Evolutionary conservation across 1,140 invertebrate species (phyloP), one percentile per base, ranked within the genome.

Genomic region (Spodoptera frugiperda): DNA sequence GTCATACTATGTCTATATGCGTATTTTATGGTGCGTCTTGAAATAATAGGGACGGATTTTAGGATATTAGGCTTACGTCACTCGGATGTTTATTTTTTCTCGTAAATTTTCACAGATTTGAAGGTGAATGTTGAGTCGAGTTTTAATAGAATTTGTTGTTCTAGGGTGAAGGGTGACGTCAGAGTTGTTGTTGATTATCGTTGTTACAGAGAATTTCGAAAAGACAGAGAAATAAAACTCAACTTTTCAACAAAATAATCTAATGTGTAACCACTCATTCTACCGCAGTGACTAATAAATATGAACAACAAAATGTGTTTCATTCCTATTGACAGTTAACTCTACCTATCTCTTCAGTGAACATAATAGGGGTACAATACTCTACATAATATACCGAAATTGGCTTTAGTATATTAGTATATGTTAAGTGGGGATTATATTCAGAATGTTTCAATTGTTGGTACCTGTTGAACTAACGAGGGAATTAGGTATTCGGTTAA

Each of bases 1-100:
- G 83, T 85, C 84, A 86, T 85, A 81, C 75, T 76, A 80, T 77
- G 79, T 79, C 79, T 78, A 84, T 85, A 81, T 78, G 76, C 61
- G 67, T 54, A 78, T 76, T 82, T 84, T 86, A 86, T 81, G 61
- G 77, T 67, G 54, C 78, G 77, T 78, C 75, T 77, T 80, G 63
- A 68, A 80, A 75, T 73, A 80, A 80, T 75, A 79, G 78, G 67
- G 48, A 54, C 46, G 59, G 73, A 72, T 79, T 76, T 79, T 54
- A 55, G 51, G 70, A 73, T 76, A 70, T 61, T 70, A 76, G 73
- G 73, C 76, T 57, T 59, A 68, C 55, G 59, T 30, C 17, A 33
- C 49, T 9, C 55, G 61, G 65, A 78, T 54, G 59, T 78, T 25
- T 25, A 53, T 53, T 75, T 74, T 63, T 75, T 48, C 15, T 51